A percentile compares a stretch with the other conserved stretches of the same genome.
Conservation (phyloP, 2,797 vertebrate genomes). For the Amblyraja radiata region DNA sequence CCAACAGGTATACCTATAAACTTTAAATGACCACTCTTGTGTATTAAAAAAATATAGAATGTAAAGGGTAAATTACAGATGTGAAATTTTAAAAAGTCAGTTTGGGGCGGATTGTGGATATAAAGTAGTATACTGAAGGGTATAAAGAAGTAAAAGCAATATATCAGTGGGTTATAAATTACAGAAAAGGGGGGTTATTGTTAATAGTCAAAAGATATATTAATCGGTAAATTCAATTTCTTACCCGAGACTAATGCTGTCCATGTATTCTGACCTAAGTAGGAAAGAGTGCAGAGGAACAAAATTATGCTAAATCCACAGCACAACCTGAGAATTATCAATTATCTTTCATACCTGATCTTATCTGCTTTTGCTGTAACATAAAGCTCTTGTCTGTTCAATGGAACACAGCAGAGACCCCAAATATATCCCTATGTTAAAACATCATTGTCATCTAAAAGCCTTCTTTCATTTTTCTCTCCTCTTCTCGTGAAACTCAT, state of each 20-base stretch:
- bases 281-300: no score
- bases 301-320: neutral
- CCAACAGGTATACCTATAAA: constrained; percentile 67
- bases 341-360: no score
- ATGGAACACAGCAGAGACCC: no score
- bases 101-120: no score
- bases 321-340: no score
- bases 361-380: no score
- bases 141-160: neutral
- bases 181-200: neutral
- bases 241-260: neutral
- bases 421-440: no score
- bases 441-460: no score
- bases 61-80: neutral
- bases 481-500: no score
- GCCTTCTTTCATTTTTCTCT: no score
- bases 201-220: neutral
- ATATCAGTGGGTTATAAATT: neutral
- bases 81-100: neutral
- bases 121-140: neutral
- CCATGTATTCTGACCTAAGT: neutral
- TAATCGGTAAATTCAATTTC: neutral
- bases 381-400: no score
- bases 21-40: neutral
- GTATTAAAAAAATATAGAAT: neutral